phyloP scores from a whole-genome alignment of 2,797 vertebrate genomes.

The Lutjanus campechanus region DNA sequence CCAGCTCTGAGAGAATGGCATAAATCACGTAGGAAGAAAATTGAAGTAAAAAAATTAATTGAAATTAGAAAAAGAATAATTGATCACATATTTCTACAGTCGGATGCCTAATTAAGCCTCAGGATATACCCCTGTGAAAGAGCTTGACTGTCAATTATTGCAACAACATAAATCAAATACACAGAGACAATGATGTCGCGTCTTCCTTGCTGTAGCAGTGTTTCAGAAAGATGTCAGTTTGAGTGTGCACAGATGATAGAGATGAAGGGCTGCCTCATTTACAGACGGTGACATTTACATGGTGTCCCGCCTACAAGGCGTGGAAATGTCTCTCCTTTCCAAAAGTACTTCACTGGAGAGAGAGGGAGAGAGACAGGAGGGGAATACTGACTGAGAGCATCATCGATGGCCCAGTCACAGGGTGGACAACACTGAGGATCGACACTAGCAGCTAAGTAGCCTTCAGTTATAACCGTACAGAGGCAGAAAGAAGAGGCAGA shows the following conservation, averaged over 20 bases:
- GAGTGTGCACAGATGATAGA: slow-evolving; percentile 6
- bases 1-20: too few species aligned
- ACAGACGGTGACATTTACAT: slow-evolving; percentile 69
- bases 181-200: background rate
- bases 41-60: too few species aligned
- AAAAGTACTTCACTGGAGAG: slow-evolving; percentile 55
- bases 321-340: slow-evolving; percentile 72
- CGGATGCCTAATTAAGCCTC: background rate
- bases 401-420: slow-evolving; percentile 65
- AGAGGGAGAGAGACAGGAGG: background rate
- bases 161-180: background rate
- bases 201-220: background rate
- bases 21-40: too few species aligned
- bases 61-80: too few species aligned
- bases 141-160: background rate
- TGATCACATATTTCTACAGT: too few species aligned
- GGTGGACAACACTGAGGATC: slow-evolving; percentile 57
- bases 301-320: slow-evolving; percentile 83
- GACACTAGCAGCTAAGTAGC: slow-evolving; percentile 16
- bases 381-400: slow-evolving; percentile 58
- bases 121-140: background rate
- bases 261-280: slow-evolving; percentile 39
- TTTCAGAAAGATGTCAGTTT: slow-evolving; percentile 11
- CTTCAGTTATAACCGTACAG: background rate
- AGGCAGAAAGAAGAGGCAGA: background rate